Evolutionary conservation across 2,797 vertebrate species (phyloP), one percentile per base, ranked within the genome.

Genomic region (Botia almorhae): DNA sequence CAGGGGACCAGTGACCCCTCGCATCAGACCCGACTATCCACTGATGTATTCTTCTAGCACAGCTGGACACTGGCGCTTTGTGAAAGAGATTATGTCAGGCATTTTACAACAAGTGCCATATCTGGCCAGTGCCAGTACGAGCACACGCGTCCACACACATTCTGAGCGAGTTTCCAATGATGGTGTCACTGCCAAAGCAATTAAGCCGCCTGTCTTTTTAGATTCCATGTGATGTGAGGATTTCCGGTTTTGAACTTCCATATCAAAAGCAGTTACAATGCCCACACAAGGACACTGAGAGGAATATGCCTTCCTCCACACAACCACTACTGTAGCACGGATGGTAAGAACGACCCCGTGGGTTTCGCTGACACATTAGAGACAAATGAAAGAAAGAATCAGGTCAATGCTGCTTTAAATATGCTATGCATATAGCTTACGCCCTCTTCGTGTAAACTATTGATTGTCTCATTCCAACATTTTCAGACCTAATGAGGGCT

Each of bases 1-100:
- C 84, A 86, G 80, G 56, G 46, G 74, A 88, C 85, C 87, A 85
- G 72, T 89, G 78, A 87, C 86, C 87, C 33, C 26, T 55, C 3
- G 26, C 83, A 82, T 72, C 74, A 85, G 81, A 77, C 69, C 75
- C 21, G 6, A 67, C 78, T 79, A 68, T 82, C 74, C 65, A 74
- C 80, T 80, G 50, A 70, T 73, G 61, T 81, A 85, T 86, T 87
- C 77, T 88, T 85, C 67, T 61, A 43, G 70, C 82, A 85, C 83
- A 86, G 85, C 83, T 86, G 87, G 85, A 88, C 82, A 76, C 76
- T 51, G 19, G 82, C 55, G 76, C 74, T 85, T 78, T 80, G 68
- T 64, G 70, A 61, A 60, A 63, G 76, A 81, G 88, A 88, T 87
- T 88, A 88, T 84, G 81, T 69, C 61, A 74, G 69, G 26, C 69